Conservation (phyloP, 2,113 vertebrate genomes). For the Apaloderma vittatum region DNA sequence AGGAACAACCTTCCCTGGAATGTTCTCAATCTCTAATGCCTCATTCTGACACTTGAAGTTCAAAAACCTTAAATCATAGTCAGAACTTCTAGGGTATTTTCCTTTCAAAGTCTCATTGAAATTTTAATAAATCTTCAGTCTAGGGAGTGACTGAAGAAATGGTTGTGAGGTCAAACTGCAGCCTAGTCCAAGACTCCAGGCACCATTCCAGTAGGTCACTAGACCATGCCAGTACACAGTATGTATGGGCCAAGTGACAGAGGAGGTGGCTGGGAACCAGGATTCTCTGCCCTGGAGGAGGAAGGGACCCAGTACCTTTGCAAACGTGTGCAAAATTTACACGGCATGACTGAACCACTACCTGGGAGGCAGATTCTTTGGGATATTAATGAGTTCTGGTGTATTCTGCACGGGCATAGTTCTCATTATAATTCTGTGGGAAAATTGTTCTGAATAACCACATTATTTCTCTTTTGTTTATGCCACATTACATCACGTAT, state of each 20-base stretch:
- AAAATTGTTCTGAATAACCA: neutral
- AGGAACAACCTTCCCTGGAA: neutral
- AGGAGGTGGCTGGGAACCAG: neutral
- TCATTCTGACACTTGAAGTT: neutral
- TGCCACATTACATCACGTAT: fast-evolving
- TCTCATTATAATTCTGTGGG: neutral
- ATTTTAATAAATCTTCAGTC: neutral
- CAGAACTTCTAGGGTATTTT: neutral
- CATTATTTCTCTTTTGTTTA: neutral
- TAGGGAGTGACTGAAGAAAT: neutral
- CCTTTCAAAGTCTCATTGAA: neutral
- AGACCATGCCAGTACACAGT: neutral
- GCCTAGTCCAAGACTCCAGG: neutral
- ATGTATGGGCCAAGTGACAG: neutral
- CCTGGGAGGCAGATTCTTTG: neutral
- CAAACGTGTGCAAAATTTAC: fast-evolving
- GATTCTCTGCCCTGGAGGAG: fast-evolving
- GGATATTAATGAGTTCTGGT: neutral
- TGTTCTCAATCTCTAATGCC: neutral
- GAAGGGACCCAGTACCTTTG: neutral
- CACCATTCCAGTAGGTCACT: neutral
- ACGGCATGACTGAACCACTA: neutral
- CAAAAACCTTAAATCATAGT: neutral
- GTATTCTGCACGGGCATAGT: neutral
- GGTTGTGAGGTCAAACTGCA: neutral